Evolutionary conservation across 2,888 invertebrate species (phyloP), one percentile per base, ranked within the genome.

Genomic region (Mythimna loreyi): DNA sequence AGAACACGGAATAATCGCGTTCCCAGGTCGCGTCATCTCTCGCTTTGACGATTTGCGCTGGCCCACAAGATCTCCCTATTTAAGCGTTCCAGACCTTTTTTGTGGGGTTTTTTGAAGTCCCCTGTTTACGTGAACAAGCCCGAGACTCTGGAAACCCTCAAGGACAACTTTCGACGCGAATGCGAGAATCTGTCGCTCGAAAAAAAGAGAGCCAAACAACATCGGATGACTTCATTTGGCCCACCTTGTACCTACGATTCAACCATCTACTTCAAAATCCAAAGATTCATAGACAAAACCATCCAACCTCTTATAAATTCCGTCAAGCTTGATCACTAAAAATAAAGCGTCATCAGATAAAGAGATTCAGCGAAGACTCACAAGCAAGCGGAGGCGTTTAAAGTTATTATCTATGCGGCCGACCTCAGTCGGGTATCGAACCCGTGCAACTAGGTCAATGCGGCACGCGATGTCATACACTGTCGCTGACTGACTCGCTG

Each of bases 401-500:
- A 84, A 87, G 90, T 89, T 89, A 92, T 92, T 92, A 91, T 90
- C 91, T 91, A 89, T 87, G 91, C 89, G 88, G 89, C 85, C 90
- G 94, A 89, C 94, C 94, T 94, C 92, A 86, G 78, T 88, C 91
- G 94, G 93, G 91, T 91, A 87, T 92, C 94, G 94, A 94, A 94
- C 94, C 91, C 93, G 90, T 86, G 73, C 86, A 94, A 91, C 86
- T 94, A 83, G 94, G 94, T 94, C 94, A 94, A 92, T 94, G 94
- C 94, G 89, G 91, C 93, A 89, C 91, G 92, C 91, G 89, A 91
- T 90, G 88, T 87, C 89, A 87, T 86, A 86, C 84, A 78, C 84
- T 85, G 84, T 65, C 84, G 76, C 83, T 87, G 81, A 84, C 81
- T 65, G 84, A 45, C 43, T 45, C 43, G 75, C 83, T 87, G 81